These are phyloP conservation scores for Aulostomus chinensis DNA, from an alignment of 2,797 vertebrate species.

Conservation along the genomic window DNA sequence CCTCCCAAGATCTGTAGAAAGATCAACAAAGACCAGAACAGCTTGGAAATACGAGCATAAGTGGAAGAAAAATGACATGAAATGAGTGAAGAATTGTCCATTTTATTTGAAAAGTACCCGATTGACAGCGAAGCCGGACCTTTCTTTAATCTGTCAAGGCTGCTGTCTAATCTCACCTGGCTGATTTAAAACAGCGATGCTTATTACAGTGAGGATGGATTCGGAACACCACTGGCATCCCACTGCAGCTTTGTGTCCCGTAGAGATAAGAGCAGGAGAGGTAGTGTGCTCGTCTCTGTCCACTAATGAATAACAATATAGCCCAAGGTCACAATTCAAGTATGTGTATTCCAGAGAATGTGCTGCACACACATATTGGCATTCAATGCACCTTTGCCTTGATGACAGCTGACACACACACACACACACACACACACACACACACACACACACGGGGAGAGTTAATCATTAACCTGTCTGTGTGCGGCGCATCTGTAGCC, in stretches of 20 bases:
- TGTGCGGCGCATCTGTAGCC: neutral
- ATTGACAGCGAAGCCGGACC: conserved; percentile 15
- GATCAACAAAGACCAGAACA: too few relatives aligned
- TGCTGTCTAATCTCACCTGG: conserved; percentile 32
- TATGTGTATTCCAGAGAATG: neutral
- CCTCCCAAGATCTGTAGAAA: too few relatives aligned
- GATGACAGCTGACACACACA: too few relatives aligned
- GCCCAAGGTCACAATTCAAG: conserved; percentile 68
- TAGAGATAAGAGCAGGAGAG: conserved; percentile 55
- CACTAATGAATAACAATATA: conserved; percentile 74
- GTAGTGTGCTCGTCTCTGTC: conserved; percentile 34
- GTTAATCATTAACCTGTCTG: conserved; percentile 27
- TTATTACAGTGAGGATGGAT: conserved; percentile 52
- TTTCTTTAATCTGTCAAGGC: conserved; percentile 34
- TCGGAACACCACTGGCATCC: conserved; percentile 32
- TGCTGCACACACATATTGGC: conserved; percentile 35
- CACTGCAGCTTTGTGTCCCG: conserved; percentile 47
- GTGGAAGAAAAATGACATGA: too few relatives aligned
- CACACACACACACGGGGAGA: too few relatives aligned
- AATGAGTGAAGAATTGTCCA: too few relatives aligned
- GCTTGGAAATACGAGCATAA: too few relatives aligned
- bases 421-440: too few relatives aligned
- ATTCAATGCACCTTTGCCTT: conserved; percentile 39
- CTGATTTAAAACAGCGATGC: conserved; percentile 51
- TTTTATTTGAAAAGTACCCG: conserved; percentile 7